Percentiles rank a stretch among this genome's conserved stretches.
phyloP scores from a whole-genome alignment of 2,113 vertebrate genomes.

The Manacus vitellinus region DNA sequence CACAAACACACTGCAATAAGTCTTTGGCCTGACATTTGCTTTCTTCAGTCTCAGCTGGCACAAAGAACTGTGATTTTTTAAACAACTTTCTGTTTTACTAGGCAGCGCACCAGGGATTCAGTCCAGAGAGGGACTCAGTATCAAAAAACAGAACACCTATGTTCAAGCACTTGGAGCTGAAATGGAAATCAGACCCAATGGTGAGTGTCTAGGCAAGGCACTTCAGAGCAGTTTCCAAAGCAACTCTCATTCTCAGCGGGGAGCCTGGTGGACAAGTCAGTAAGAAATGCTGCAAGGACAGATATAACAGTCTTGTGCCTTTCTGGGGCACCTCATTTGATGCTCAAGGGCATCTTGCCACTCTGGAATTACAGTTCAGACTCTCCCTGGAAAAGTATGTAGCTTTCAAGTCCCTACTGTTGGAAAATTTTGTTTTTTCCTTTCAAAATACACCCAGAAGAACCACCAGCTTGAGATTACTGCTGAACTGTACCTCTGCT shows the following conservation, averaged over 20 bases:
- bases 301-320: background rate
- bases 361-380: background rate
- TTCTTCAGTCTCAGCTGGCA: slow-evolving; percentile 31
- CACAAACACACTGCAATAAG: slow-evolving; percentile 18
- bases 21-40: slow-evolving; percentile 41
- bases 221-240: slow-evolving; percentile 2
- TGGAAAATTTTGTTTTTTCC: background rate
- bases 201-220: background rate
- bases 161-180: background rate
- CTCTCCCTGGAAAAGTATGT: background rate
- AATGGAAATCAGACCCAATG: background rate
- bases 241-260: background rate
- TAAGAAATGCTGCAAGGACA: background rate
- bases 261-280: background rate
- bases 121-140: slow-evolving; percentile 6
- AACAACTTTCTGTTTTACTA: slow-evolving; percentile 32
- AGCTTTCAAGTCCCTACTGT: background rate
- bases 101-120: slow-evolving; percentile 38
- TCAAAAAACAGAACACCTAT: slow-evolving; percentile 26
- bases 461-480: background rate
- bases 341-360: background rate
- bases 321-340: background rate
- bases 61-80: slow-evolving; percentile 11
- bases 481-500: background rate
- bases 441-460: background rate